Evolutionary conservation across 1,140 invertebrate species (phyloP).

Genomic region (Theocolax elegans): DNA sequence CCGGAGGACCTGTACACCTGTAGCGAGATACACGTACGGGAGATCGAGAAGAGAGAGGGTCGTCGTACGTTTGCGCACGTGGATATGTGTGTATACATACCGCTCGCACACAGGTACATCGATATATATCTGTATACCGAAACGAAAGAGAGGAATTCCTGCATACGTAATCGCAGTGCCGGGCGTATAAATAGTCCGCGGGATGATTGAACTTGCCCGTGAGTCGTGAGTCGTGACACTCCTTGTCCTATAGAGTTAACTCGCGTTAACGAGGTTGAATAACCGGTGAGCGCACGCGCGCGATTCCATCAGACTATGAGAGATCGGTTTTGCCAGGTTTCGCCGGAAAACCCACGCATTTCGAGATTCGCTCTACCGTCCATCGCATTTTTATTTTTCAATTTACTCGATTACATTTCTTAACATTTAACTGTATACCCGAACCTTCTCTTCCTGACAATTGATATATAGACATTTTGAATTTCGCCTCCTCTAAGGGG

Average conservation of each 20-base stretch:
- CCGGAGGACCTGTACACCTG: no score
- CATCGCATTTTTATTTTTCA: no score
- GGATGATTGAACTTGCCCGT: constrained; percentile 55
- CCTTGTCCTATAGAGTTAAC: constrained; percentile 3
- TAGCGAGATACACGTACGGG: no score
- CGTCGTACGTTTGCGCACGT: not conserved
- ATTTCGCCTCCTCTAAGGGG: no score
- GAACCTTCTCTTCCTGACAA: no score
- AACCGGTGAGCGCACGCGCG: constrained; percentile 30
- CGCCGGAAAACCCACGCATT: no score
- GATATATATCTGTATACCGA: no score
- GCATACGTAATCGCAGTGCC: constrained; percentile 53
- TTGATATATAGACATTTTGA: no score
- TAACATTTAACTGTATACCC: no score
- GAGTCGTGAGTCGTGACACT: constrained; percentile 22
- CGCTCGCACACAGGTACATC: no score
- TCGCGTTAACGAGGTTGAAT: constrained; percentile 37
- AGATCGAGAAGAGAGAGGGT: not conserved
- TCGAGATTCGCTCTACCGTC: not conserved
- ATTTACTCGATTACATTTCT: no score
- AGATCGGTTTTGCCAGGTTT: no score
- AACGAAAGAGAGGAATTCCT: constrained; percentile 57
- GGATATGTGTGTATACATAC: not conserved
- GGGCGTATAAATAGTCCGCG: constrained; percentile 46
- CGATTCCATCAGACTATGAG: not conserved